Evolutionary conservation across 2,797 vertebrate species (phyloP).

Genomic region (Semaprochilodus insignis): DNA sequence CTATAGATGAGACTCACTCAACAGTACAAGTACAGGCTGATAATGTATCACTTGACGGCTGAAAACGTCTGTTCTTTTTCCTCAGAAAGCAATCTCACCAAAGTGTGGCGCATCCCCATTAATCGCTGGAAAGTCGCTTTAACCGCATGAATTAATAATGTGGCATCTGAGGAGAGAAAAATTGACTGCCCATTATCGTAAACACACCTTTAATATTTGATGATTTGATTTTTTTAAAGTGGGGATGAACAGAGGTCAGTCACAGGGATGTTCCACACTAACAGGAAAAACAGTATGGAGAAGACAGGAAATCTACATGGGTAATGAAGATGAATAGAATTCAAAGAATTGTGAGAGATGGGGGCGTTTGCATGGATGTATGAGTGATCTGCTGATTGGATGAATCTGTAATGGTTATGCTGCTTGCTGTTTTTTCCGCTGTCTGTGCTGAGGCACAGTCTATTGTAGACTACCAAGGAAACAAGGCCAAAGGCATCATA

Average conservation of each 20-base stretch:
- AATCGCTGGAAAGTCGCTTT: slow-evolving; percentile 88
- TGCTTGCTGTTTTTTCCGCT: neutral
- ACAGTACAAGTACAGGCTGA: slow-evolving; percentile 54
- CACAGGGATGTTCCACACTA: slow-evolving; percentile 54
- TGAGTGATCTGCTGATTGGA: neutral
- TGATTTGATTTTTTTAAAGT: slow-evolving; percentile 76
- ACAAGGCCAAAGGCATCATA: neutral
- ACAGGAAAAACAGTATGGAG: slow-evolving; percentile 43
- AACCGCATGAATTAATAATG: slow-evolving; percentile 90
- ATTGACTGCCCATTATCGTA: slow-evolving; percentile 84
- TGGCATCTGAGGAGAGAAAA: slow-evolving; percentile 77
- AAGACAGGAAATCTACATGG: slow-evolving; percentile 58
- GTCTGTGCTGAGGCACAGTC: neutral
- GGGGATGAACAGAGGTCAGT: slow-evolving; percentile 74
- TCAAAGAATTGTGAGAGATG: neutral
- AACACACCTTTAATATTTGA: slow-evolving; percentile 88
- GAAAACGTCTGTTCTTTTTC: slow-evolving; percentile 70
- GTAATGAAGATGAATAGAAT: slow-evolving; percentile 11
- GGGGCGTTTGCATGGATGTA: neutral
- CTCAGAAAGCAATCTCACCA: slow-evolving; percentile 73
- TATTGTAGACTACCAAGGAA: neutral
- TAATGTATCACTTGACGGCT: slow-evolving; percentile 78
- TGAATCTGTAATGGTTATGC: neutral
- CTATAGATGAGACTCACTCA: slow-evolving; percentile 76
- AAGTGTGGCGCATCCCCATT: slow-evolving; percentile 79